A percentile compares a stretch with the other conserved stretches of the same genome.
These are phyloP conservation scores for Larimichthys crocea DNA, from an alignment of 2,113 vertebrate species.

Conservation along the genomic window DNA sequence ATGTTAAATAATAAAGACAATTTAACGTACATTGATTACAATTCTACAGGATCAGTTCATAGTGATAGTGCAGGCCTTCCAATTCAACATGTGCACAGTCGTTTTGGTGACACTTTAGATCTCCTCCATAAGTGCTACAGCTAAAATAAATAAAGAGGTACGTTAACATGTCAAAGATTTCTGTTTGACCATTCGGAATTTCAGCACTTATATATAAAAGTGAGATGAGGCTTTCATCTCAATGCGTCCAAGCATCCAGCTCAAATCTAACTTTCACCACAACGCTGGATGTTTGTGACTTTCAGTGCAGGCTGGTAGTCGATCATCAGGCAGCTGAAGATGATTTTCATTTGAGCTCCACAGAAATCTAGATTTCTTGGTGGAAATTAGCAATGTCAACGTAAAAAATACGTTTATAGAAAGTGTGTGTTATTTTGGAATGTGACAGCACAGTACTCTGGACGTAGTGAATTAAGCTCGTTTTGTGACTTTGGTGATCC, in stretches of 20 bases:
- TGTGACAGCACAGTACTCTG: neutral
- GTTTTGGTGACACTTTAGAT: neutral
- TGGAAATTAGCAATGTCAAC: neutral
- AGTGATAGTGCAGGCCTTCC: neutral
- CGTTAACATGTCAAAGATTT: neutral
- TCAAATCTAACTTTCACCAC: neutral
- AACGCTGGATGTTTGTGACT: neutral
- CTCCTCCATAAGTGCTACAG: neutral
- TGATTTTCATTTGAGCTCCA: neutral
- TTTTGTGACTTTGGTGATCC: too few relatives aligned
- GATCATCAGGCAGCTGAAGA: neutral
- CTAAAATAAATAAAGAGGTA: neutral
- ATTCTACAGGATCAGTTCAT: slow-evolving; percentile 1
- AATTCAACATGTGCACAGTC: neutral
- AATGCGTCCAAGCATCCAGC: neutral
- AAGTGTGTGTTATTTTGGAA: neutral
- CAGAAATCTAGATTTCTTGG: neutral
- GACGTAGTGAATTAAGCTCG: neutral
- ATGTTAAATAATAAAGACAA: slow-evolving; percentile 14
- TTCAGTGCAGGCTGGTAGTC: neutral
- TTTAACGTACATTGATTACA: neutral
- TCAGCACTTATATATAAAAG: neutral
- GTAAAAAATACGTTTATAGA: neutral
- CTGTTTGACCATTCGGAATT: neutral
- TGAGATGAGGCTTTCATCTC: neutral